Evolutionary conservation across 2,888 invertebrate genomes (phyloP).

Genomic region (Hipparchia sbordonii): DNA sequence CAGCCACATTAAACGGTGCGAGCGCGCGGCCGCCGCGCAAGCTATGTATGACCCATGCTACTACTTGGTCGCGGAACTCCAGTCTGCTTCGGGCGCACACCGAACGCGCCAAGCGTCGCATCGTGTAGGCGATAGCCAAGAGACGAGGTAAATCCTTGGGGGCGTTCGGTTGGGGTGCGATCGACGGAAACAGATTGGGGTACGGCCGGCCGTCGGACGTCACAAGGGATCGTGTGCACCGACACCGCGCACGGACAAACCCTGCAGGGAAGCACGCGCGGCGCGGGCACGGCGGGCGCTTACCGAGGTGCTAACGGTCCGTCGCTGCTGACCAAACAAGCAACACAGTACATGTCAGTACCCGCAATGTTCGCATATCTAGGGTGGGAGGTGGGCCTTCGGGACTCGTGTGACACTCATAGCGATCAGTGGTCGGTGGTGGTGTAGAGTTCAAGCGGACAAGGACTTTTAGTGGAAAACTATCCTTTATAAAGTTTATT

Average conservation of each 20-base stretch:
- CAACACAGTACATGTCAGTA: slow-evolving; percentile 81
- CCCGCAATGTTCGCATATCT: slow-evolving; percentile 69
- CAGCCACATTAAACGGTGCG: slow-evolving; percentile 82
- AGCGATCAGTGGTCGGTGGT: slow-evolving; percentile 36
- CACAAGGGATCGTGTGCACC: slow-evolving; percentile 77
- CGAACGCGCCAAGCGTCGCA: slow-evolving; percentile 36
- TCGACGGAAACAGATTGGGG: slow-evolving; percentile 43
- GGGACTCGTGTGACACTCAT: slow-evolving; percentile 39
- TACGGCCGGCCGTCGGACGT: slow-evolving; percentile 74
- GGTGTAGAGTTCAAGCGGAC: slow-evolving; percentile 39
- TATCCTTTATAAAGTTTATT: slow-evolving; percentile 24
- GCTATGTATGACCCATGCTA: slow-evolving; percentile 82
- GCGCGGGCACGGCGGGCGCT: slow-evolving; percentile 72
- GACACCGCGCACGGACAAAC: slow-evolving; percentile 69
- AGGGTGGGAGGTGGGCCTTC: slow-evolving; percentile 50
- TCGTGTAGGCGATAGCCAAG: slow-evolving; percentile 34
- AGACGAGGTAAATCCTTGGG: slow-evolving; percentile 37
- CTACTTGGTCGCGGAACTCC: slow-evolving; percentile 65
- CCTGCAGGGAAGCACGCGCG: slow-evolving; percentile 63
- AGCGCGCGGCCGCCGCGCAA: slow-evolving; percentile 81
- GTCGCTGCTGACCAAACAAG: slow-evolving; percentile 83
- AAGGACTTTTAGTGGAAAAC: slow-evolving; percentile 29
- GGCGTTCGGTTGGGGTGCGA: slow-evolving; percentile 33
- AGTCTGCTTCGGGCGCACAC: slow-evolving; percentile 46
- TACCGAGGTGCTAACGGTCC: slow-evolving; percentile 82